phyloP scores from a whole-genome alignment of 2,888 invertebrate genomes.

The Griposia aprilina region DNA sequence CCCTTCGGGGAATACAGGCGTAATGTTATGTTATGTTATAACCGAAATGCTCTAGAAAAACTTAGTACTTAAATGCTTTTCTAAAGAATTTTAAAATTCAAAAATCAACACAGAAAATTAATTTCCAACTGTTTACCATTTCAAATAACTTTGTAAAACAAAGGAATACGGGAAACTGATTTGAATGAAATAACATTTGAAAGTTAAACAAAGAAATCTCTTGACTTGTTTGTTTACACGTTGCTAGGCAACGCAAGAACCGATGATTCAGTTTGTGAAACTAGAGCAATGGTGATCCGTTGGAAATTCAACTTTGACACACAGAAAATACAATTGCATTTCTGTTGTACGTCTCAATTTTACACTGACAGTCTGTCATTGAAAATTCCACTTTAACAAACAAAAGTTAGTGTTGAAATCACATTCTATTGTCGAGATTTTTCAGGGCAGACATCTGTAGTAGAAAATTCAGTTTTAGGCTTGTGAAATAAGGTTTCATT shows the following conservation, averaged over 20 bases:
- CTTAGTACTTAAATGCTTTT: too few relatives aligned
- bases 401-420: neutral
- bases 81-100: constrained; percentile 9
- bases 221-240: constrained; percentile 50
- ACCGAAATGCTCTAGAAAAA: neutral
- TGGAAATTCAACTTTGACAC: neutral
- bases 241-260: constrained; percentile 61
- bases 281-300: constrained; percentile 37
- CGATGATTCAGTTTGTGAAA: constrained; percentile 38
- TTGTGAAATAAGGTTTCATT: neutral
- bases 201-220: constrained; percentile 26
- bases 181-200: constrained; percentile 37
- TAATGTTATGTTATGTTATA: too few relatives aligned
- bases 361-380: neutral
- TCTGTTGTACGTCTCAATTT: neutral
- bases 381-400: neutral
- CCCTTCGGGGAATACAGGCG: too few relatives aligned
- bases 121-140: neutral
- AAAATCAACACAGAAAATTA: neutral
- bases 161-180: constrained; percentile 30
- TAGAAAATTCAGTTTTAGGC: neutral
- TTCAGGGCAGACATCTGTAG: neutral
- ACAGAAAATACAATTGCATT: neutral
- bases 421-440: neutral
- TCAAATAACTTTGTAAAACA: constrained; percentile 12